phyloP scores from a whole-genome alignment of 2,113 vertebrate species.

The Pantherophis guttatus region DNA sequence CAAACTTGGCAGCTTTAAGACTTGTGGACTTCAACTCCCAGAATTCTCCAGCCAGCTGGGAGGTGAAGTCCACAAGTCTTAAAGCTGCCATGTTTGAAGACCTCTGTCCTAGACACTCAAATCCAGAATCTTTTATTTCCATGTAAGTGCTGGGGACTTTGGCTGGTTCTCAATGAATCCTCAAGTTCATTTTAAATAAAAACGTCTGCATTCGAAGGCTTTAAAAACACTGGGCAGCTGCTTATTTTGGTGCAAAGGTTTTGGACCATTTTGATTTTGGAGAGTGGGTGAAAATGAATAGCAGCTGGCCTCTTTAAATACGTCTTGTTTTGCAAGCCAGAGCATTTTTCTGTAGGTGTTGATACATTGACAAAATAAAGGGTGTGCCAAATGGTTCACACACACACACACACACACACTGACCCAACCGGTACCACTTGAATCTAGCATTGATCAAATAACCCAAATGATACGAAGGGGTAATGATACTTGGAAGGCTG shows the following conservation, averaged over 20 bases:
- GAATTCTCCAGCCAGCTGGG: no score
- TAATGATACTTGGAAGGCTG: background rate
- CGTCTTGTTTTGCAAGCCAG: background rate
- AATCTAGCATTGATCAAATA: constrained; percentile 7
- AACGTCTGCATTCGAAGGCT: no score
- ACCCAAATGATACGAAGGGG: background rate
- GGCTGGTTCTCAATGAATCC: background rate
- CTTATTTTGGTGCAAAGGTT: background rate
- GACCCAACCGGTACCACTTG: background rate
- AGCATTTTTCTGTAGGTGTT: accelerated
- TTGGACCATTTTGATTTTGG: background rate
- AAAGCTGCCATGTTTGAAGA: no score
- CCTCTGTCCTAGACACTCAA: background rate
- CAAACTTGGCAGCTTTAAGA: no score
- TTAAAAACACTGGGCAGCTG: background rate
- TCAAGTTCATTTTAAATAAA: background rate
- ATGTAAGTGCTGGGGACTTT: background rate
- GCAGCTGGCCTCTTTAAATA: background rate
- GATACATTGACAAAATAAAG: background rate
- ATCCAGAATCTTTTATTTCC: background rate
- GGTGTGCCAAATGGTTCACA: background rate
- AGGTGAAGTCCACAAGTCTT: no score
- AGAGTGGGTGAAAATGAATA: background rate
- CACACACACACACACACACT: no score
- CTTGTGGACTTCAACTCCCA: no score